Percentiles rank a stretch among this genome's conserved stretches.
These are phyloP conservation scores for Scarus forsteni DNA, from an alignment of 2,797 vertebrate genomes.

Conservation along the genomic window DNA sequence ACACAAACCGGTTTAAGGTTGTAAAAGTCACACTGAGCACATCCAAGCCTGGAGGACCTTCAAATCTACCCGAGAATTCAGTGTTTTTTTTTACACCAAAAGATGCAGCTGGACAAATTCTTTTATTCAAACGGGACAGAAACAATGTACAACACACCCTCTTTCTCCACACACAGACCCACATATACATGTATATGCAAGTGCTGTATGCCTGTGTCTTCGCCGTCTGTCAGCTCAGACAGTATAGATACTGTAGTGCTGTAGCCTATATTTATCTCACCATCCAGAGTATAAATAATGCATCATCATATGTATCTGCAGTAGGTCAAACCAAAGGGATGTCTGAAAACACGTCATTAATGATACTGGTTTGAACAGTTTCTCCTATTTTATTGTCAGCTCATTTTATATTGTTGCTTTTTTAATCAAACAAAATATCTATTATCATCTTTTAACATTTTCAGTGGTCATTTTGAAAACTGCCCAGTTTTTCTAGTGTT, in stretches of 20 bases:
- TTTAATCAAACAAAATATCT: no score
- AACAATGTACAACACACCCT: no score
- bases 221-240: conserved; percentile 4
- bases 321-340: conserved; percentile 19
- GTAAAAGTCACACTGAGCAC: conserved; percentile 25
- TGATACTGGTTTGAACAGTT: conserved; percentile 7
- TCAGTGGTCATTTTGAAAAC: conserved; percentile 11
- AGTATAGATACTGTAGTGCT: neutral
- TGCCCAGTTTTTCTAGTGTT: conserved; percentile 1
- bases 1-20: conserved; percentile 24
- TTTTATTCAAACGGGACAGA: no score
- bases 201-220: neutral
- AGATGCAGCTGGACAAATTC: no score
- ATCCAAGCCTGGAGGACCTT: conserved; percentile 18
- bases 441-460: conserved; percentile 4
- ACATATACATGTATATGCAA: no score
- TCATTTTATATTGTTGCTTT: no score
- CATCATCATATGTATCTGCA: conserved; percentile 12
- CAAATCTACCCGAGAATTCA: conserved; percentile 22
- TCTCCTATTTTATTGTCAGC: neutral
- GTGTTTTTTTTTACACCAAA: no score
- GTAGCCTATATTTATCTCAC: conserved; percentile 24
- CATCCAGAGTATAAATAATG: conserved; percentile 29
- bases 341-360: no score
- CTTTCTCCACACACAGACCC: no score